Conservation (phyloP, 2,888 invertebrate species). For the Cyrtodaria siliqua region DNA sequence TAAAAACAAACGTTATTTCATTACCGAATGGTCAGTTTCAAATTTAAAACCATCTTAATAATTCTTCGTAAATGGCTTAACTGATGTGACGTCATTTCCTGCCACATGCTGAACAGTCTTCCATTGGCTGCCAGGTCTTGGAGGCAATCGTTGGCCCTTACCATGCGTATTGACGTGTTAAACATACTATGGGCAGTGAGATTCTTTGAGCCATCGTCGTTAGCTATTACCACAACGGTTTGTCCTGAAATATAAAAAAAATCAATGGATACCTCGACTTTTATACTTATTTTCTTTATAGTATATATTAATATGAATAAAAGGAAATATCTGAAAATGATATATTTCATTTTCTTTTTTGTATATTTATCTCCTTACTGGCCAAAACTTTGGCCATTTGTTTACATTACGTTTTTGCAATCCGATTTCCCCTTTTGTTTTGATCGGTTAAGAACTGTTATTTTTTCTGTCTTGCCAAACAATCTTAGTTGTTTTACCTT, state of each 20-base stretch:
- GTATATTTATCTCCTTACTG: too few relatives aligned
- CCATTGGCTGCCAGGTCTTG: constrained; percentile 79
- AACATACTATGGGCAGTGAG: constrained; percentile 77
- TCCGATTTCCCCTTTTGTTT: too few relatives aligned
- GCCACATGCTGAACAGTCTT: constrained; percentile 76
- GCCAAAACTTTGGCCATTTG: too few relatives aligned
- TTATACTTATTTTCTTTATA: too few relatives aligned
- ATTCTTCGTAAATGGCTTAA: constrained; percentile 77
- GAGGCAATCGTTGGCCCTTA: constrained; percentile 74
- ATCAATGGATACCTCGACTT: too few relatives aligned
- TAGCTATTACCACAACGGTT: constrained; percentile 73
- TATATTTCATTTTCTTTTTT: too few relatives aligned
- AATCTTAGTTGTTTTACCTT: too few relatives aligned
- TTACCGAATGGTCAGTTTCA: constrained; percentile 25
- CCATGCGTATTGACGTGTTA: constrained; percentile 74
- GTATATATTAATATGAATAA: too few relatives aligned
- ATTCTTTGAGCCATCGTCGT: constrained; percentile 78
- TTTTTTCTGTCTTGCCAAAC: too few relatives aligned
- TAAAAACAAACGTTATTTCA: background rate
- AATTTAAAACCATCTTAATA: constrained; percentile 68
- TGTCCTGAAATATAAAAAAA: constrained; percentile 66
- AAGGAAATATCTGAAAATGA: too few relatives aligned
- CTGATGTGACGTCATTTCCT: constrained; percentile 80
- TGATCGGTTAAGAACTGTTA: too few relatives aligned
- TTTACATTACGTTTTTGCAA: too few relatives aligned